These are phyloP conservation scores for Drosophila mettleri DNA, from an alignment of 2,888 invertebrate species.

Conservation along the genomic window DNA sequence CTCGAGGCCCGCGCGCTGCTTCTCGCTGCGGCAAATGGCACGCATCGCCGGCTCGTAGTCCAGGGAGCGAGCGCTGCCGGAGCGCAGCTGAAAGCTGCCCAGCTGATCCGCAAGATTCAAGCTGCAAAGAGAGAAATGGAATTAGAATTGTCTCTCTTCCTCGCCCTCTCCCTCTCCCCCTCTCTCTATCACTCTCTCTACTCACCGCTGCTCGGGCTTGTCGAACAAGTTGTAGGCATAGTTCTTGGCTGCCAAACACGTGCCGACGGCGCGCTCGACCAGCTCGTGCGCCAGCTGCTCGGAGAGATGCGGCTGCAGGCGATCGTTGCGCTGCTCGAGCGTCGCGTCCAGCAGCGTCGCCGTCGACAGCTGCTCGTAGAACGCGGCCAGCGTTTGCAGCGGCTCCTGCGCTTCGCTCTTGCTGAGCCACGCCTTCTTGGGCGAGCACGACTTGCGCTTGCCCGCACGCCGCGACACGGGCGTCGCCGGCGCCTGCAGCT, in stretches of 20 bases:
- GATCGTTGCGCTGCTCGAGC: constrained; percentile 68
- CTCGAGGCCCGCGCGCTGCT: constrained; percentile 86
- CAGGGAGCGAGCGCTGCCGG: constrained; percentile 86
- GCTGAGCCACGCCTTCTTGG: constrained; percentile 79
- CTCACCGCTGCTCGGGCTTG: constrained; percentile 73
- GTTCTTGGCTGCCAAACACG: constrained; percentile 73
- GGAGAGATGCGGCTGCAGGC: constrained; percentile 71
- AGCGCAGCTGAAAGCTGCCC: constrained; percentile 85
- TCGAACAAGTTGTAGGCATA: constrained; percentile 83
- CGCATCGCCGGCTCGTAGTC: constrained; percentile 91
- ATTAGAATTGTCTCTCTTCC: background rate
- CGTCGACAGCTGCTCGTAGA: constrained; percentile 83
- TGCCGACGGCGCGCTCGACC: constrained; percentile 79
- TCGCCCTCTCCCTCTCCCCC: background rate
- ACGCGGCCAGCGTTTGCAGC: constrained; percentile 85
- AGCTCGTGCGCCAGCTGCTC: constrained; percentile 81
- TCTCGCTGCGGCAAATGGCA: constrained; percentile 89
- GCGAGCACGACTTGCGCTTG: constrained; percentile 78
- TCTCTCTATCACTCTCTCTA: background rate
- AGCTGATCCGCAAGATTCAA: constrained; percentile 85
- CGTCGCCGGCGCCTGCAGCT: constrained; percentile 29
- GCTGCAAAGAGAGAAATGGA: constrained; percentile 82
- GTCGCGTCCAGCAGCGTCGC: constrained; percentile 80
- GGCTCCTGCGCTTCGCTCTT: constrained; percentile 65
- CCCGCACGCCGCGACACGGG: constrained; percentile 13